Conservation (phyloP, 2,797 vertebrate genomes). For the Darevskia nairensis region DNA sequence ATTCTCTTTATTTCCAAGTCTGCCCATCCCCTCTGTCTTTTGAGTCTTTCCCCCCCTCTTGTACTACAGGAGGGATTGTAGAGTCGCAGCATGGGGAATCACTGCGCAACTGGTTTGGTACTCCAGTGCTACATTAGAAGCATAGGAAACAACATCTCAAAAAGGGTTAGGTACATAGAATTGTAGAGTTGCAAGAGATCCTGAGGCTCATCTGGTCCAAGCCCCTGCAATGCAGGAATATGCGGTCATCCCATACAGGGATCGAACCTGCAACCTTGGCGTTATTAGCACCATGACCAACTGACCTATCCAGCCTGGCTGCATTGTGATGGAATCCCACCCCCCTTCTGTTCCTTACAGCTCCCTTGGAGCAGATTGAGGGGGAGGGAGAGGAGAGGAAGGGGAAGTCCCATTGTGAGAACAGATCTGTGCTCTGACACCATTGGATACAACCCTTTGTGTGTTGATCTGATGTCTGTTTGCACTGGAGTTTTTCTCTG, state of each 20-base stretch:
- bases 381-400: not conserved
- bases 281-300: too few species aligned
- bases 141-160: not conserved
- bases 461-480: not conserved
- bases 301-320: too few species aligned
- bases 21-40: not conserved
- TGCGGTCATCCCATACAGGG: too few species aligned
- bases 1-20: not conserved
- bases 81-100: not conserved
- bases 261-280: too few species aligned
- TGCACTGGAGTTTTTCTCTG: not conserved
- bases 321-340: too few species aligned
- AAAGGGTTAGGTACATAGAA: not conserved
- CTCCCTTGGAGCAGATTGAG: too few species aligned
- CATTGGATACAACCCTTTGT: not conserved
- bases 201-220: too few species aligned
- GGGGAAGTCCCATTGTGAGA: not conserved
- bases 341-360: not conserved
- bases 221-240: too few species aligned
- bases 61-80: not conserved
- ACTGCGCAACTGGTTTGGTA: not conserved
- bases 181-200: too few species aligned
- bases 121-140: too few species aligned
- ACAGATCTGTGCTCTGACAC: too few species aligned
- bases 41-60: not conserved